Evolutionary conservation across 2,797 vertebrate genomes (phyloP), one percentile per base, ranked within the genome.

Genomic region (Cynodonichthys magdalenae): DNA sequence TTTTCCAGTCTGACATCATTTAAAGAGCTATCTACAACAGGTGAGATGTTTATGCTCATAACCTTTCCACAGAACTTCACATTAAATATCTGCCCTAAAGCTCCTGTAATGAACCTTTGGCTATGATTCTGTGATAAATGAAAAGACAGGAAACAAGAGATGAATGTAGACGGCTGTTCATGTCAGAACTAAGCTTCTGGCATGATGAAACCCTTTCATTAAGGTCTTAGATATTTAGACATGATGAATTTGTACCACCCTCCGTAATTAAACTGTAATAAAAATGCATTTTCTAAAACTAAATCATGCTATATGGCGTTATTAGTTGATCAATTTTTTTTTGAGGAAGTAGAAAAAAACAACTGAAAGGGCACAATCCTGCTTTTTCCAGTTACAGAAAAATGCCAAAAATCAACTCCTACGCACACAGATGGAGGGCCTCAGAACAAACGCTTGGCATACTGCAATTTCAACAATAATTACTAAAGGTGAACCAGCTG

Each of bases 401-500:
- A 81, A 77, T 66, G 61, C 61, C 71, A 81, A 80, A 89, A 67
- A 83, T 85, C 65, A 79, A 51, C 80, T 75, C 66, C 75, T 57
- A 71, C 59, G 3, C 70, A 75, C 66, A 77, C 7, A 81, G 74
- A 75, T 50, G 77, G 54, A 79, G 60, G 81, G 71, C 58, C 60
- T 78, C 63, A 77, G 79, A 80, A 65, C 69, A 78, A 87, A 83
- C 57, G 63, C 70, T 62, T 69, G 66, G 31, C 68, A 76, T 55
- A 77, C 52, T 65, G 48, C 59, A 79, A 74, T 80, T 80, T 82
- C 53, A 65, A 72, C 84, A 69, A 76, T 77, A 82, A 87, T 87
- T 71, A 79, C 73, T 62, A 57, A 84, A 89, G 85, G 82, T 83
- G 76, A 89, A 82, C 64, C 82, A 82, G 75, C 82, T 89, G 77